A percentile compares a stretch with the other conserved stretches of the same genome.
Evolutionary conservation across 2,888 invertebrate genomes (phyloP).

Genomic region (Encarsia formosa): DNA sequence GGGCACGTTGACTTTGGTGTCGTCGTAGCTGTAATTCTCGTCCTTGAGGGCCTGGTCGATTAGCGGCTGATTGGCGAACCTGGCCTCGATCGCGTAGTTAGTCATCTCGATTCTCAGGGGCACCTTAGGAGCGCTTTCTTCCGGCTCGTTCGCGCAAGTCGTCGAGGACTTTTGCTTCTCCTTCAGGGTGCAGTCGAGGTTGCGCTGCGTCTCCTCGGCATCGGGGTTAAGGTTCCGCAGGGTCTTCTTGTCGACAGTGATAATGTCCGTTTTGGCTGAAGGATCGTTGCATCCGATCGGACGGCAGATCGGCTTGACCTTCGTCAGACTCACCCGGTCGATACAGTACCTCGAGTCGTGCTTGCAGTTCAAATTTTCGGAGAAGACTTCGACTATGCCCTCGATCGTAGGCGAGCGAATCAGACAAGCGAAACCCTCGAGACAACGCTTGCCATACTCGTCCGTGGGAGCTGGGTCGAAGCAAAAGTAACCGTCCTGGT

Average conservation of each 20-base stretch:
- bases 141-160: neutral
- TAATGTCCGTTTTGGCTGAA: neutral
- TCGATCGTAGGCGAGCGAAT: constrained; percentile 36
- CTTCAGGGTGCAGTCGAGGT: neutral
- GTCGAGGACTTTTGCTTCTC: neutral
- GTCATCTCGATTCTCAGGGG: constrained; percentile 34
- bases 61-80: constrained; percentile 29
- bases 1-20: constrained; percentile 41
- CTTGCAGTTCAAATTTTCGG: constrained; percentile 33
- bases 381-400: constrained; percentile 34
- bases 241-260: constrained; percentile 31
- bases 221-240: constrained; percentile 33
- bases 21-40: constrained; percentile 35
- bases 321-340: constrained; percentile 36
- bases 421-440: constrained; percentile 33
- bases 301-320: constrained; percentile 33
- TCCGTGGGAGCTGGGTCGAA: constrained; percentile 62
- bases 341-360: constrained; percentile 41
- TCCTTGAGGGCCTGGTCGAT: constrained; percentile 22
- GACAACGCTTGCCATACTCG: constrained; percentile 51
- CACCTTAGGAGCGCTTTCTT: constrained; percentile 16
- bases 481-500: constrained; percentile 52
- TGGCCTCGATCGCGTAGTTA: constrained; percentile 31
- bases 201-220: constrained; percentile 8
- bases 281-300: constrained; percentile 18